phyloP scores from a whole-genome alignment of 2,797 vertebrate genomes.

The Sus cebifrons region DNA sequence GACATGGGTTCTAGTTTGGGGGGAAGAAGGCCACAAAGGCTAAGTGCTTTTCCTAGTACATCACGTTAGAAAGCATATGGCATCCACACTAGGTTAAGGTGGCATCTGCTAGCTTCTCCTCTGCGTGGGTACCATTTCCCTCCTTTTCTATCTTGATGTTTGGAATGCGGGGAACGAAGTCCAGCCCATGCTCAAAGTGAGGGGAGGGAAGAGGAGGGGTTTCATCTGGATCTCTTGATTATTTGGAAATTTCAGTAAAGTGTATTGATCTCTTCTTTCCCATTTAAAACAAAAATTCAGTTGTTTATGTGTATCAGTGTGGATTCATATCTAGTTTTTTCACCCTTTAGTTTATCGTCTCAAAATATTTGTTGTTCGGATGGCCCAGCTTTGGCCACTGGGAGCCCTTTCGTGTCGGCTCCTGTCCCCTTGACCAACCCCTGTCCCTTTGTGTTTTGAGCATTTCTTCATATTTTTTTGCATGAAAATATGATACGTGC shows the following conservation, averaged over 20 bases:
- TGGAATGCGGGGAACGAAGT: not conserved
- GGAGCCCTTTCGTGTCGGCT: accelerated
- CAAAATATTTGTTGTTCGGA: not conserved
- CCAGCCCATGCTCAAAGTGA: not conserved
- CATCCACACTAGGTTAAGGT: not conserved
- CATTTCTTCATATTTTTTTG: not conserved
- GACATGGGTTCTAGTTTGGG: not conserved
- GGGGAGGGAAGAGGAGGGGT: not conserved
- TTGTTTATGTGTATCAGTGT: not conserved
- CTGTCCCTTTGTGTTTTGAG: not conserved
- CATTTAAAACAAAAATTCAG: not conserved
- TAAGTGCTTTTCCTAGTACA: too few relatives aligned
- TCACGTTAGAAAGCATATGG: accelerated
- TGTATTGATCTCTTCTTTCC: not conserved
- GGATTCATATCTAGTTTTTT: not conserved
- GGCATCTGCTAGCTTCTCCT: too few relatives aligned
- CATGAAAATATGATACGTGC: too few relatives aligned
- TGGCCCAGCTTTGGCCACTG: too few relatives aligned
- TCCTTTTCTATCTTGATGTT: not conserved
- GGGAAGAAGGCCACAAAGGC: not conserved
- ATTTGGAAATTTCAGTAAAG: not conserved
- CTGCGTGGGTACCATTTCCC: accelerated
- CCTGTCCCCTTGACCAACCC: not conserved
- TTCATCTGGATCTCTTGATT: not conserved
- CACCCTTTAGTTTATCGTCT: not conserved